phyloP scores from a whole-genome alignment of 92 coral and sea anemone species.

The Virgularia gustaviana region DNA sequence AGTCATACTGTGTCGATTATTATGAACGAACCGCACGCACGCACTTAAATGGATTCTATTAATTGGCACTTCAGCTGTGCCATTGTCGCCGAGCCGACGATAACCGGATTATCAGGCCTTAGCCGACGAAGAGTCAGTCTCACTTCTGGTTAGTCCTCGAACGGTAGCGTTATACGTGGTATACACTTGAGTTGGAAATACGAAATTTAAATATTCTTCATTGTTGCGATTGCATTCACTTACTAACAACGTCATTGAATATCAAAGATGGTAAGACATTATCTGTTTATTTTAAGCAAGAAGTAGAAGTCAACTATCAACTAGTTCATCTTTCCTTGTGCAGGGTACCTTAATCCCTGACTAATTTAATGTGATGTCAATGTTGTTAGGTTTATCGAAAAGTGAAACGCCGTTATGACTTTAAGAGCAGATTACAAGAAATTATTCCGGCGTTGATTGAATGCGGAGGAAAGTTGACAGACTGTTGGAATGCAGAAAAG shows the following conservation, averaged over 20 bases:
- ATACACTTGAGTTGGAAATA: conserved; percentile 1
- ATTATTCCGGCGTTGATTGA: not conserved
- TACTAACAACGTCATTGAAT: not conserved
- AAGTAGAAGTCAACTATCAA: too few relatives aligned
- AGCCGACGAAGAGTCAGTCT: not conserved
- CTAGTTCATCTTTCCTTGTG: not conserved
- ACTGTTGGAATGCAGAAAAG: not conserved
- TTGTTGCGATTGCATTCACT: not conserved
- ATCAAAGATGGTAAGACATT: not conserved
- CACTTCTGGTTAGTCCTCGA: not conserved
- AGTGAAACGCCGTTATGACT: conserved; percentile 4
- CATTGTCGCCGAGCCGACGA: too few relatives aligned
- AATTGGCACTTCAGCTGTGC: too few relatives aligned
- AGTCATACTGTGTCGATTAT: too few relatives aligned
- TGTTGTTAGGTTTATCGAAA: not conserved
- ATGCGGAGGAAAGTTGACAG: not conserved
- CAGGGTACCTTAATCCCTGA: not conserved
- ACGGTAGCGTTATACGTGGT: not conserved
- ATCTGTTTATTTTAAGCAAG: too few relatives aligned
- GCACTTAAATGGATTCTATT: too few relatives aligned
- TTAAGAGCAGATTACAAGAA: not conserved
- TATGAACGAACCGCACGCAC: too few relatives aligned
- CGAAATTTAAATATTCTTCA: too few relatives aligned
- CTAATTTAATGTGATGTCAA: not conserved
- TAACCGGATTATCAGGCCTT: not conserved